Conservation (phyloP, 1,140 invertebrate species). For the Drosophila fuyamai region DNA sequence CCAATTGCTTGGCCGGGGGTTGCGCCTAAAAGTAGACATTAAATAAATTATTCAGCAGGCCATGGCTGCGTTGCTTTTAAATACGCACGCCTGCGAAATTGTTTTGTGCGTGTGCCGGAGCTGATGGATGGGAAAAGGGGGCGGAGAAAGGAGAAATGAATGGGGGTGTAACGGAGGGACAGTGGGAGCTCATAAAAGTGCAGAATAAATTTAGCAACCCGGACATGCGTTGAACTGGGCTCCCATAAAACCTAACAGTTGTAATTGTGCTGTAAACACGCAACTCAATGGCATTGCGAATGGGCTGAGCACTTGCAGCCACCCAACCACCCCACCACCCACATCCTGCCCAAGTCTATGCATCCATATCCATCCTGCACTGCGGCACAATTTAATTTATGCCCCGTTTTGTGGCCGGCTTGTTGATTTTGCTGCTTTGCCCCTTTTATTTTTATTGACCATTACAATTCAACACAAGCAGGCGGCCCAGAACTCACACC, state of each 20-base stretch:
- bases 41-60: constrained; percentile 77
- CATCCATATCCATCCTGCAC: constrained; percentile 38
- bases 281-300: constrained; percentile 78
- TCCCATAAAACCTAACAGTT: constrained; percentile 79
- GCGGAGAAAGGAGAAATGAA: too few species aligned
- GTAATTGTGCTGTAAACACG: constrained; percentile 83
- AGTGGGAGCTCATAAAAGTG: constrained; percentile 74
- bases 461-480: constrained; percentile 57
- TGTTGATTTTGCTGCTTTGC: constrained; percentile 67
- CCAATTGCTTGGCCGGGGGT: constrained; percentile 57
- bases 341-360: constrained; percentile 27
- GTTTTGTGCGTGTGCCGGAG: constrained; percentile 52
- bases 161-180: constrained; percentile 4
- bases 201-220: constrained; percentile 64
- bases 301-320: constrained; percentile 41
- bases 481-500: not conserved
- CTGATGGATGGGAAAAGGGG: constrained; percentile 9
- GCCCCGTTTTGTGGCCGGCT: constrained; percentile 66
- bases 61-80: constrained; percentile 53
- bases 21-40: constrained; percentile 80
- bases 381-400: constrained; percentile 81
- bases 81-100: constrained; percentile 56
- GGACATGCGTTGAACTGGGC: constrained; percentile 59
- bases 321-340: not conserved
- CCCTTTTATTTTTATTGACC: constrained; percentile 78